These are phyloP conservation scores for Paguma larvata DNA, from an alignment of 2,797 vertebrate genomes.

Conservation along the genomic window DNA sequence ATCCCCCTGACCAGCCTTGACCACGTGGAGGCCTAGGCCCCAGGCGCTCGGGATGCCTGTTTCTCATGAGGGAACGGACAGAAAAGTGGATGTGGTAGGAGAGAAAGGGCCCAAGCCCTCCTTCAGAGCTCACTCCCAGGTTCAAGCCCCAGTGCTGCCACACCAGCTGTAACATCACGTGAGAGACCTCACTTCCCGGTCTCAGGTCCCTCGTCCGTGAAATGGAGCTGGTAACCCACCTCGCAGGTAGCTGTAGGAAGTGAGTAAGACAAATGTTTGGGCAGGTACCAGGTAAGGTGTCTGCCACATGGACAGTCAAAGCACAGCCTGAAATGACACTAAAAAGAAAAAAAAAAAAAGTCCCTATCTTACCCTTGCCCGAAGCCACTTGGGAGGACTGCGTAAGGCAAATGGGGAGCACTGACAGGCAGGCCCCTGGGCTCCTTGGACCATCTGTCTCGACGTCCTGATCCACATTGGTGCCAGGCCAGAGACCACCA, in stretches of 20 bases:
- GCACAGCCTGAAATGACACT: neutral
- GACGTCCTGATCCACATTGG: neutral
- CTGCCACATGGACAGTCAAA: neutral
- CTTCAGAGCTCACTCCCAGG: neutral
- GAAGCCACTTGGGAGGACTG: neutral
- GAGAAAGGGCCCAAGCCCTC: neutral
- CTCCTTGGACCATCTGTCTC: neutral
- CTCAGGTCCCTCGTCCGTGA: neutral
- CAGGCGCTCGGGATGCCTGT: neutral
- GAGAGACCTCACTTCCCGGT: neutral
- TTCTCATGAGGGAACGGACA: neutral
- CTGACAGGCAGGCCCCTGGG: neutral
- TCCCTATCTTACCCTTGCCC: neutral
- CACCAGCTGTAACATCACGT: neutral
- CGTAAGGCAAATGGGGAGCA: neutral
- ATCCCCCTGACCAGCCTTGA: neutral
- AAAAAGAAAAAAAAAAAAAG: neutral
- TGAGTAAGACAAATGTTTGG: neutral
- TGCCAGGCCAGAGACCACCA: neutral
- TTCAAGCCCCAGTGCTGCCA: neutral
- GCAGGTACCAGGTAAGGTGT: neutral
- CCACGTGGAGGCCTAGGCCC: neutral
- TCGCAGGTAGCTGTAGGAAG: neutral
- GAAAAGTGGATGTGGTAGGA: neutral
- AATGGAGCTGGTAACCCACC: neutral